These are phyloP conservation scores for Pterocles gutturalis DNA, from an alignment of 2,113 vertebrate species.

Conservation along the genomic window DNA sequence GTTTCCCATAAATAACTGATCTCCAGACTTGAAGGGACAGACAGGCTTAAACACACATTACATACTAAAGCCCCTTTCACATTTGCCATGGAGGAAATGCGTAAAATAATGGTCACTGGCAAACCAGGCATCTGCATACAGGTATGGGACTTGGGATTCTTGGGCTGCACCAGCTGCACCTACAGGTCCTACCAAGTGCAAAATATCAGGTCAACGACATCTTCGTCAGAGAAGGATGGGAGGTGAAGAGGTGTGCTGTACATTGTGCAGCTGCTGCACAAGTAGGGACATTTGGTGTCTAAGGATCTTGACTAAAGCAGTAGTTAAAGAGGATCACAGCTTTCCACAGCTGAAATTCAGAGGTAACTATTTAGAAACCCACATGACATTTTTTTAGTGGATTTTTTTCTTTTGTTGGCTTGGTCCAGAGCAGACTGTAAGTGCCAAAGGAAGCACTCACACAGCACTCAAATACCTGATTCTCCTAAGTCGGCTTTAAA, in stretches of 20 bases:
- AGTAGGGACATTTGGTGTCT: not conserved
- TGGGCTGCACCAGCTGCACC: not conserved
- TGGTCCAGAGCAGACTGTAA: not conserved
- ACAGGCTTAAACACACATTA: conserved; percentile 32
- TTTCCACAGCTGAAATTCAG: not conserved
- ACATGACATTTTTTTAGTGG: not conserved
- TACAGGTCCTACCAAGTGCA: not conserved
- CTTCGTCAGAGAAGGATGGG: not conserved
- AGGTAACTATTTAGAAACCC: not conserved
- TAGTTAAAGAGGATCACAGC: not conserved
- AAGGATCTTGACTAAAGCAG: not conserved
- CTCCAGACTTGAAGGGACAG: conserved; percentile 23
- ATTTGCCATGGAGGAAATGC: conserved; percentile 32
- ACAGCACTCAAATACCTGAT: not conserved
- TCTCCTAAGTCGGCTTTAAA: not conserved
- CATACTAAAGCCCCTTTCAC: not conserved
- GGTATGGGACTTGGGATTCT: not conserved
- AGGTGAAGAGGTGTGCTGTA: not conserved
- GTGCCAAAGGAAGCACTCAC: not conserved
- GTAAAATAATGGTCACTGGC: not conserved
- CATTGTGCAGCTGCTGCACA: not conserved
- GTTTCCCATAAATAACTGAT: conserved; percentile 62
- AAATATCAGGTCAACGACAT: not conserved
- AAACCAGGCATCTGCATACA: not conserved
- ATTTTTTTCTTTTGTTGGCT: not conserved